Evolutionary conservation across 1,140 invertebrate species (phyloP).

Genomic region (Caenorhabditis inopinata): DNA sequence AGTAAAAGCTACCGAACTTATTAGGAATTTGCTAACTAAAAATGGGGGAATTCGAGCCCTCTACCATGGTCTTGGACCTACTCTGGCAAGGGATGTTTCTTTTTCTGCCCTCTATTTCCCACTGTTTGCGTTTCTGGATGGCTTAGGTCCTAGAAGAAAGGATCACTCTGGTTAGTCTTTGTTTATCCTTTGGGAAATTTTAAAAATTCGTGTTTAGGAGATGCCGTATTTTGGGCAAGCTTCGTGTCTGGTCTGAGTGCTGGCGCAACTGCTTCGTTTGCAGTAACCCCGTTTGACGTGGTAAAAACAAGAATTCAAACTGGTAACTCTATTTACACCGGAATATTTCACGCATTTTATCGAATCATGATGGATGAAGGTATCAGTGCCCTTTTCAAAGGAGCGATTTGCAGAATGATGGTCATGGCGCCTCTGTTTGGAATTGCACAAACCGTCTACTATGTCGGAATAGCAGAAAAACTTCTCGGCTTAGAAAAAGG

Average conservation of each 20-base stretch:
- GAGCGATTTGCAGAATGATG: conserved; percentile 91
- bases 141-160: conserved; percentile 70
- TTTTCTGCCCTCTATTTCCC: conserved; percentile 99
- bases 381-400: conserved; percentile 90
- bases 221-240: conserved; percentile 86
- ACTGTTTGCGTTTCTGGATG: conserved; percentile 88
- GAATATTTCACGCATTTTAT: background rate
- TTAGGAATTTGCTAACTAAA: conserved; percentile 76
- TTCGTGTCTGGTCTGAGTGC: conserved; percentile 86
- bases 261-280: conserved; percentile 81
- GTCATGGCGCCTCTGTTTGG: conserved; percentile 95
- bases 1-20: conserved; percentile 80
- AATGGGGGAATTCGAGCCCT: conserved; percentile 84
- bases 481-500: conserved; percentile 72
- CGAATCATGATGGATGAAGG: conserved; percentile 84
- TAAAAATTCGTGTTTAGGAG: conserved; percentile 66
- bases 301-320: conserved; percentile 94
- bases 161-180: conserved; percentile 64
- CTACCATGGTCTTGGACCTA: conserved; percentile 91
- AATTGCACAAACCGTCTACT: conserved; percentile 97
- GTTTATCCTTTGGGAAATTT: background rate
- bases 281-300: conserved; percentile 93
- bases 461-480: conserved; percentile 89
- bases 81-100: conserved; percentile 85
- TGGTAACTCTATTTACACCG: conserved; percentile 78